These are phyloP conservation scores for Meandrusa payeni DNA, from an alignment of 2,888 invertebrate species.

Conservation along the genomic window DNA sequence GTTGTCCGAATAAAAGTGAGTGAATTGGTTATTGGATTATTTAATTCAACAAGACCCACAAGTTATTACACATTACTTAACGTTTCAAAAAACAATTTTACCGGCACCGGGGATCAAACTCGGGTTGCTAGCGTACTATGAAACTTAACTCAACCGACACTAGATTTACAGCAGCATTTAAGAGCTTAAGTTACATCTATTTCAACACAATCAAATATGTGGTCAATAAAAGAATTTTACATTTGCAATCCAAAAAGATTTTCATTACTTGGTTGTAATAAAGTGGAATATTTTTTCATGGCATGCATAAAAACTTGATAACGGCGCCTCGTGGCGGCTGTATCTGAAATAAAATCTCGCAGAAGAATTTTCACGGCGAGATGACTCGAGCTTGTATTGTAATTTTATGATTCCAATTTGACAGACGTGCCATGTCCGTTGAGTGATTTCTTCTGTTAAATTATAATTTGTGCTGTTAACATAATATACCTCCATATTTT, in stretches of 20 bases:
- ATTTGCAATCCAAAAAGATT: slow-evolving; percentile 11
- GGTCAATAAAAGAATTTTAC: slow-evolving; percentile 7
- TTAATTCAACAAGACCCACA: no score
- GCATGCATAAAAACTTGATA: slow-evolving; percentile 58
- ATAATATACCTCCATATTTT: no score
- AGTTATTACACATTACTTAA: no score
- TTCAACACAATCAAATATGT: neutral
- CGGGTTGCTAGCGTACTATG: no score
- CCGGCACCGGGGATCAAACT: no score
- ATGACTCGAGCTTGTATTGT: slow-evolving; percentile 28
- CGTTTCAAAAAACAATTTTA: no score
- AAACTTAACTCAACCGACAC: no score
- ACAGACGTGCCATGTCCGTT: slow-evolving; percentile 9
- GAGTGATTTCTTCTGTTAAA: slow-evolving; percentile 6
- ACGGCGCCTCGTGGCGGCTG: slow-evolving; percentile 62
- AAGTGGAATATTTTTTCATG: slow-evolving; percentile 16
- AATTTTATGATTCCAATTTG: slow-evolving; percentile 20
- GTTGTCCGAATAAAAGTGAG: no score
- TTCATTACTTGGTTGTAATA: slow-evolving; percentile 14
- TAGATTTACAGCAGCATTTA: no score
- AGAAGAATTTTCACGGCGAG: slow-evolving; percentile 70
- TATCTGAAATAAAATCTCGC: slow-evolving; percentile 78
- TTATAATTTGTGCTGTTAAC: no score
- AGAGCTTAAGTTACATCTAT: no score
- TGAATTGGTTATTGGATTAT: no score